phyloP scores from a whole-genome alignment of 2,797 vertebrate genomes.

The Gambelia wislizenii region DNA sequence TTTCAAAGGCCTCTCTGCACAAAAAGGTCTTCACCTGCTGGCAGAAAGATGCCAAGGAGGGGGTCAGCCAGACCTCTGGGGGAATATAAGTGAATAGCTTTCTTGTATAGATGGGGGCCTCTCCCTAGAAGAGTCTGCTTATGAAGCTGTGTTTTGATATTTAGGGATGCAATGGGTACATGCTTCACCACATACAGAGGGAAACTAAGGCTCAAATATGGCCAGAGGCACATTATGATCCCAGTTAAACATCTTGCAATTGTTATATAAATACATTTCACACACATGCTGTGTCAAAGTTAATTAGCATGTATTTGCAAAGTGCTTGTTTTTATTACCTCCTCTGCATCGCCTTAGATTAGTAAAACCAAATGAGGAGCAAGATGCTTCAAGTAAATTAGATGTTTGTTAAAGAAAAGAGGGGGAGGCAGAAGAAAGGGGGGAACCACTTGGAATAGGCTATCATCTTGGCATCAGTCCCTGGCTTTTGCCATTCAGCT shows the following conservation, averaged over 20 bases:
- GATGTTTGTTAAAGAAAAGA: fast-evolving
- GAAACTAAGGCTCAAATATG: not conserved
- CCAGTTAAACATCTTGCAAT: not conserved
- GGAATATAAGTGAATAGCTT: not conserved
- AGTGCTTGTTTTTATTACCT: not conserved
- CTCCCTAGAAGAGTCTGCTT: not conserved
- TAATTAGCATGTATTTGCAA: not conserved
- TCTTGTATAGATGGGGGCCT: not conserved
- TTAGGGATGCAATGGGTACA: fast-evolving
- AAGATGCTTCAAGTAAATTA: not conserved
- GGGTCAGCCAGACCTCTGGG: too few species aligned
- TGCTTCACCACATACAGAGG: fast-evolving
- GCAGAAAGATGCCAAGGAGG: too few species aligned
- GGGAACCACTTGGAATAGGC: conserved; percentile 10
- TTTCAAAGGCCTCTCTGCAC: too few species aligned
- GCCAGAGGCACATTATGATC: not conserved
- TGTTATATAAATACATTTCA: conserved; percentile 22
- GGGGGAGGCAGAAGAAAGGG: not conserved
- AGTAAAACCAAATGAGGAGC: not conserved
- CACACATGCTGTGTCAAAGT: fast-evolving
- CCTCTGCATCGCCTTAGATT: not conserved
- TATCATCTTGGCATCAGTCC: not conserved
- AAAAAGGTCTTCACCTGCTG: too few species aligned
- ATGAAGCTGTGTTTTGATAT: not conserved
- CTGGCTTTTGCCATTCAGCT: conserved; percentile 21